Base-by-base conservation (phyloP, 2,888 invertebrate species). In the Apodemia mormo region DNA sequence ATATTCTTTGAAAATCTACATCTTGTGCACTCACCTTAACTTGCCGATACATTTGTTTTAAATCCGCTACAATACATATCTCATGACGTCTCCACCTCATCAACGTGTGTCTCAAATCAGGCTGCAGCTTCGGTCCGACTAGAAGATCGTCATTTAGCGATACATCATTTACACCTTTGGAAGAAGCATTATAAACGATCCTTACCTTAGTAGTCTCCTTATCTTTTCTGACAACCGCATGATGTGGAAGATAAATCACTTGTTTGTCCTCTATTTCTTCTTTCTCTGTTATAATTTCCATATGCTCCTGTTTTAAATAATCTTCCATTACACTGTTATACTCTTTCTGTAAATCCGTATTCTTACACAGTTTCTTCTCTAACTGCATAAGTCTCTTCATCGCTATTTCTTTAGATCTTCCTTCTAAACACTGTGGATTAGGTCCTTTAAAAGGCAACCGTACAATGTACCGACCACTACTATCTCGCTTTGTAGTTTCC, bases 1-100 rank as follows among this genome's bases (percentile, higher is more conserved):
- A 52, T 12, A 67, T 67, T 54, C 66, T 49, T 33, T 67, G 52
- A 43, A 66, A 30, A 30, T 67, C 33, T n/a, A 37, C 3, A 30
- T 49, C 33, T 2, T 52, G 30, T 10, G 9, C n/a, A 12, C 30
- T 10, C 1, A 52, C 30, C 29, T 33, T 49, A 49, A 67, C 49
- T 8, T 52, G 52, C 33, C 66, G 1, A 14, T 33, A 67, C 66
- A 67, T 67, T 67, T 52, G 14, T 22, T 30, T 33, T 5, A 43
- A 4, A n/a, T 54, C 66, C 14, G 54, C 66, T 1, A 67, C 52
- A 4, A 67, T 33, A 5, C n/a, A 30, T 14, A 66, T 49, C 12
- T 52, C 8, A 54, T 67, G 52, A 7, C 33, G 29, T 2, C 66
- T 45, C 66, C 66, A 67, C 10, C 45, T 30, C 49, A 66, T 49